Evolutionary conservation across 1,140 invertebrate species (phyloP).

Genomic region (Diprion similis): DNA sequence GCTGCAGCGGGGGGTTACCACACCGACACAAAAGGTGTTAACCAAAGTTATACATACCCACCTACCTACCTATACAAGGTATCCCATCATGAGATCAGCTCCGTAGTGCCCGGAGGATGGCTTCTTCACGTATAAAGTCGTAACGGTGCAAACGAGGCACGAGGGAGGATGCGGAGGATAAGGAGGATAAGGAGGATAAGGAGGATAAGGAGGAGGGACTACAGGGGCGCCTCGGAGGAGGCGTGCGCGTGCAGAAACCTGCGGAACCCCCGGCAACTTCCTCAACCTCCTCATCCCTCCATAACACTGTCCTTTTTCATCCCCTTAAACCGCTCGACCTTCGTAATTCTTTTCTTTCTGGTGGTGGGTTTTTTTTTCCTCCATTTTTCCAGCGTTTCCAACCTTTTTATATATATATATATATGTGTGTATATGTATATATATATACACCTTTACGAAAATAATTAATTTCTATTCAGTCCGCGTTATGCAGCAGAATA

Average conservation of each 20-base stretch:
- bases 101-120: background rate
- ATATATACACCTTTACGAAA: background rate
- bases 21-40: no score
- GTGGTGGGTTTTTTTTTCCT: background rate
- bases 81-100: background rate
- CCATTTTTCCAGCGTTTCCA: background rate
- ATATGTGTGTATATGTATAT: no score
- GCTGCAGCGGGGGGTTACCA: no score
- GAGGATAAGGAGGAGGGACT: no score
- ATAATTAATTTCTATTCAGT: slow-evolving; percentile 15
- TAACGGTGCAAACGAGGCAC: background rate
- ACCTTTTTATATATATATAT: background rate
- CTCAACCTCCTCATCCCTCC: no score
- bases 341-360: background rate
- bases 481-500: slow-evolving; percentile 17
- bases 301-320: no score
- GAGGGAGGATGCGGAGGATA: no score
- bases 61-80: background rate
- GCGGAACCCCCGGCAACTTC: no score
- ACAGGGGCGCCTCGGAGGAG: no score
- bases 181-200: no score
- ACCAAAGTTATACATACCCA: no score
- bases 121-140: background rate
- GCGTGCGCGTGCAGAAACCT: no score
- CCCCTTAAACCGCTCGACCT: background rate